Base-by-base conservation (phyloP, 2,797 vertebrate genomes). In the Meda fulgida region DNA sequence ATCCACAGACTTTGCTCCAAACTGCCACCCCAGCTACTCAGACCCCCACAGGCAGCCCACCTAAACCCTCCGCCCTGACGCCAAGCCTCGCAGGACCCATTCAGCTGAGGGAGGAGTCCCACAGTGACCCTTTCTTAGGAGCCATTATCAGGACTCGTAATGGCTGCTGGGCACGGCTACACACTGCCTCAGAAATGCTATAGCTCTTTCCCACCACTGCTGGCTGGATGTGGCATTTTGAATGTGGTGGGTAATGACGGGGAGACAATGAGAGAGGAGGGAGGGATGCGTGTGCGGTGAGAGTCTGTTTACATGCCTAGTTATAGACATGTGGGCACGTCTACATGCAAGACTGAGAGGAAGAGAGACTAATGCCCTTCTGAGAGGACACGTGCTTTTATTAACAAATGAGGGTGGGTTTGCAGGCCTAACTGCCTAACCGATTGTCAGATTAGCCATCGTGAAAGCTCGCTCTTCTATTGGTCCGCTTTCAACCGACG, bases 381-480 rank as follows among this genome's bases (percentile, higher is more conserved):
- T 55, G 29, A 73, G 72, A 80, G 76, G 82, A 83, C 43, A 72
- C 69, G 66, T 78, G 79, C 87, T 90, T 90, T 91, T 87, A 89
- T 88, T 90, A 91, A 90, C 90, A 89, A 91, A 90, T 87, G 86
- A 89, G 85, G 78, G 69, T 81, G 87, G 83, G 81, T 86, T 87
- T 83, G 38, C 70, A 76, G 73, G 81, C 79, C 80, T 85, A 90
- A 89, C 89, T 87, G 84, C 81, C 85, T 86, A 90, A 85, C 90
- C 84, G 87, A 89, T 71, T 48, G 58, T 66, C 65, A 69, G 67
- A 90, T 88, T 91, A 89, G 81, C 75, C 85, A 71, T 63, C 38
- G 71, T 67, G 72, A 83, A 48, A 51, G 7, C 38, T 26, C 7
- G 5, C 60, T 43, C 51, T 69, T 72, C 11, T 55, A 90, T 86